Evolutionary conservation across 2,797 vertebrate species (phyloP), one percentile per base, ranked within the genome.

Genomic region (Pteropus rufus): DNA sequence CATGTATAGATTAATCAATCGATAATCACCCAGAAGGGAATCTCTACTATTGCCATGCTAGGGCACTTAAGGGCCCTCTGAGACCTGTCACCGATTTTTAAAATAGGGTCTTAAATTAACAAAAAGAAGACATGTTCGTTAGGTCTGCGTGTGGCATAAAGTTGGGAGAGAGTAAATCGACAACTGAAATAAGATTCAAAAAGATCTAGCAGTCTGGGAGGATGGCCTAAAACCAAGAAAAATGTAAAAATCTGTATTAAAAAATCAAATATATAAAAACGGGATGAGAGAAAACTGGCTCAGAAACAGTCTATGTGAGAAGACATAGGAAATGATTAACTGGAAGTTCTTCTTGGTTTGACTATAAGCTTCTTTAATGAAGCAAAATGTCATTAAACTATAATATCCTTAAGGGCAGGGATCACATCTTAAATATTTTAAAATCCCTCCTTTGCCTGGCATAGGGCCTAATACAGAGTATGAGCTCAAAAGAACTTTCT

Each of bases 201-300:
- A 91, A 85, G 64, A 29, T 62, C 44, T 1, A 29, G 24, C 56
- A 91, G 75, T 12, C 84, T 91, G 58, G 65, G 29, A 83, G 5
- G 60, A 86, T n/a, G 76, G 46, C 34, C 73, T 70, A 15, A 86
- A 83, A 75, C 75, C 75, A 95, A 85, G 44, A 93, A 88, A 73
- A 92, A 89, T 76, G 34, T 58, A 69, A 88, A 88, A 81, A n/a
- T 82, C 75, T 94, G 41, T 81, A 69, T 70, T 54, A 41, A 31
- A 83, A 89, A 75, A n/a, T 41, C 72, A 67, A 81, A 44, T 64
- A 5, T n/a, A 70, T 65, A 70, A 89, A 82, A 93, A 49, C 26
- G 36, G 76, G 58, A 86, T n/a, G 39, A 89, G 65, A 31, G 76
- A 77, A 96, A 76, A 56, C 23, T 81, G 56, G 56, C 60, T 89